A percentile compares a stretch with the other conserved stretches of the same genome.
These are phyloP conservation scores for Zhuqinia jingwanae DNA, from an alignment of 2,888 invertebrate genomes.

Conservation along the genomic window DNA sequence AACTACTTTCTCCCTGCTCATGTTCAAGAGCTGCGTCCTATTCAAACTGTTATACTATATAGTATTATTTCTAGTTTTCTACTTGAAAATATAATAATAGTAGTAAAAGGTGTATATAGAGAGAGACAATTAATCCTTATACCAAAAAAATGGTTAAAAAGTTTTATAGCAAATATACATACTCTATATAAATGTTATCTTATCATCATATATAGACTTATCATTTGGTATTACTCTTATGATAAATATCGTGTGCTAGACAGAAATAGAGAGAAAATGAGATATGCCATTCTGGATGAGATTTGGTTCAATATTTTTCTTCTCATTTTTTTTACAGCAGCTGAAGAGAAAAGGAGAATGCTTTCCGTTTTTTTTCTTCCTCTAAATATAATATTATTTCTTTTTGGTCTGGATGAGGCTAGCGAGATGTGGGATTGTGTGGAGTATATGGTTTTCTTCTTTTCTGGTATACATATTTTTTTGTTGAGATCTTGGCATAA, in stretches of 20 bases:
- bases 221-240: constrained; percentile 6
- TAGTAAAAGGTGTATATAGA: not conserved
- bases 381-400: not conserved
- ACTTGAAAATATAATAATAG: not conserved
- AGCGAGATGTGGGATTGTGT: not conserved
- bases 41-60: too few relatives aligned
- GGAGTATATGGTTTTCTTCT: not conserved
- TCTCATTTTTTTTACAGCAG: constrained; percentile 16
- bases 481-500: not conserved
- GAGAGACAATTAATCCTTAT: constrained; percentile 9
- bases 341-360: not conserved
- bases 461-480: not conserved
- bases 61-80: constrained; percentile 17
- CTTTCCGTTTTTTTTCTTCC: not conserved
- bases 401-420: not conserved
- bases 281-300: constrained; percentile 60
- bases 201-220: too few relatives aligned
- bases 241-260: constrained; percentile 12
- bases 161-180: not conserved
- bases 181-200: not conserved
- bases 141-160: not conserved
- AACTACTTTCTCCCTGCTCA: constrained; percentile 4
- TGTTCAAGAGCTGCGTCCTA: constrained; percentile 27
- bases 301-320: constrained; percentile 58
- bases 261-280: constrained; percentile 25